Evolutionary conservation across 2,888 invertebrate species (phyloP), one percentile per base, ranked within the genome.

Genomic region (Rhogogaster chlorosoma): DNA sequence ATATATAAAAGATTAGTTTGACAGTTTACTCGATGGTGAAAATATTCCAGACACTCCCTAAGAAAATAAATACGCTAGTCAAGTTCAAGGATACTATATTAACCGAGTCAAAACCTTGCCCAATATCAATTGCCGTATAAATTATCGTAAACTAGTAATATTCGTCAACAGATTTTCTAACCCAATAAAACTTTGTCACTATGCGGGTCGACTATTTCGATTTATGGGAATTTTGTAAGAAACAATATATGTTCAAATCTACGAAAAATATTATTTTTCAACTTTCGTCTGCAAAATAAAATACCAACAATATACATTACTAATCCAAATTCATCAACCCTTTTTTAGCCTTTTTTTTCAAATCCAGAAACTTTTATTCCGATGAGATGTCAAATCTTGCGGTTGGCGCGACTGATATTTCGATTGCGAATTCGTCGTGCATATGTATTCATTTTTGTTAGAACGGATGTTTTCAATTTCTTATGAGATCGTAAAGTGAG

Each of bases 51-150:
- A 90, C 92, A 93, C 92, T 93, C 93, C 92, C 92, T 91, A 90
- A 90, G 89, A 91, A 90, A 88, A 86, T 85, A 88, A 92, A 91
- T 92, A 91, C 92, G 91, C 86, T 92, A 92, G 92, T 92, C 93
- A 93, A 91, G 92, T 92, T 92, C 93, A 92, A 93, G 93, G 92
- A 92, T 92, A 92, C 91, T 42, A 42, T 22, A n/a, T 70, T 22
- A 15, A 18, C 67, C 32, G 15, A 67, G 32, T 67, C 67, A 67
- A 67, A 67, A 32, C 15, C 67, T 67, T 67, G 18, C 32, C 29
- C 67, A 67, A 67, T 26, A 32, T 32, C 61, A 12, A 32, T 32
- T 32, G 4, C 9, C 26, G 29, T 15, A 67, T 32, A 29, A 67
- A n/a, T n/a, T 29, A 29, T 29, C 26, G 22, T 61, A 5, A 5